Evolutionary conservation across 2,888 invertebrate species (phyloP).

Genomic region (Monoplex corrugatus): DNA sequence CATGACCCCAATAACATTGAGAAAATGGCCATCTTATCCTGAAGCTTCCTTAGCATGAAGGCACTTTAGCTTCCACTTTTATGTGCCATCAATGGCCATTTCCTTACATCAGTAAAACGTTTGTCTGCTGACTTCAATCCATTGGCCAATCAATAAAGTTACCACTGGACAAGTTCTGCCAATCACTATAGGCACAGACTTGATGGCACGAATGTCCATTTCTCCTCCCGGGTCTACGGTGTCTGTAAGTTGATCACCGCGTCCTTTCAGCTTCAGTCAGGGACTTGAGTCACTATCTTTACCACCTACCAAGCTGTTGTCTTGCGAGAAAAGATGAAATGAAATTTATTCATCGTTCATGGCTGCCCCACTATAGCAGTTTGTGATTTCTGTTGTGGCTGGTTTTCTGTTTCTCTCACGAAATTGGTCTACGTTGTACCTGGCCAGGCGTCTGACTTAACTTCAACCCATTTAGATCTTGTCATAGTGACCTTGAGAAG

Average conservation of each 20-base stretch:
- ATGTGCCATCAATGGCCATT: not conserved
- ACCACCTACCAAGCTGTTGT: too few species aligned
- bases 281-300: too few species aligned
- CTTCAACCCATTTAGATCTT: too few species aligned
- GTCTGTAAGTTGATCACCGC: not conserved
- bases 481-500: too few species aligned
- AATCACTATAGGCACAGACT: not conserved
- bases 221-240: not conserved
- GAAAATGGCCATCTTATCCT: not conserved
- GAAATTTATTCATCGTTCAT: too few species aligned
- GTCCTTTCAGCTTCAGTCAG: too few species aligned
- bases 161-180: not conserved
- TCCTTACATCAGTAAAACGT: not conserved
- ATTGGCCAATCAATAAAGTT: conserved; percentile 6
- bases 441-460: too few species aligned
- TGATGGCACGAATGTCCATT: not conserved
- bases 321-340: too few species aligned
- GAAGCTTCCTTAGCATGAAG: not conserved
- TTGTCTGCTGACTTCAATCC: not conserved
- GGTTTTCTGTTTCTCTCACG: too few species aligned
- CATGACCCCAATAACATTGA: not conserved
- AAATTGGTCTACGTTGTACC: too few species aligned
- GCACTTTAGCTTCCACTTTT: not conserved
- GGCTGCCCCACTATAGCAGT: too few species aligned
- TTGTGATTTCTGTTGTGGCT: too few species aligned